Conservation (phyloP, 2,797 vertebrate species). For the Lophius americanus region DNA sequence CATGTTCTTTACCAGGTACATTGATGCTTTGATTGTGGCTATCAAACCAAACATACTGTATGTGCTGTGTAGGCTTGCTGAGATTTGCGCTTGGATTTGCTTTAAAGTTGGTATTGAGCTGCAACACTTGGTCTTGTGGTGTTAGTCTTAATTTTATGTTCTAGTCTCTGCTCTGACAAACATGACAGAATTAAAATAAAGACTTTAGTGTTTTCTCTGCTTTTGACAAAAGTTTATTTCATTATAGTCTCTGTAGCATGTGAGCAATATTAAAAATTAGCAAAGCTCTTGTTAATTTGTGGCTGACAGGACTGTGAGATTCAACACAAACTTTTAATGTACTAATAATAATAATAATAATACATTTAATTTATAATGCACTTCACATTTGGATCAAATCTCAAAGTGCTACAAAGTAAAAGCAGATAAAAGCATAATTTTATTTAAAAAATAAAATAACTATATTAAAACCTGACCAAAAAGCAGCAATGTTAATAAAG, state of each 20-base stretch:
- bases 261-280: conserved; percentile 11
- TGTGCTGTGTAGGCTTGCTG: conserved; percentile 50
- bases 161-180: conserved; percentile 32
- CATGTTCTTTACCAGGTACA: conserved; percentile 73
- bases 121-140: conserved; percentile 58
- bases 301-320: conserved; percentile 28
- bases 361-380: too few relatives aligned
- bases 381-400: too few relatives aligned
- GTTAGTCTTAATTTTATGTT: conserved; percentile 38
- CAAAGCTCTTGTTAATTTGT: conserved; percentile 18
- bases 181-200: conserved; percentile 11
- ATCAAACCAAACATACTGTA: conserved; percentile 39
- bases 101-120: conserved; percentile 21
- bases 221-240: conserved; percentile 4
- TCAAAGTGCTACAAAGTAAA: too few relatives aligned
- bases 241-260: conserved; percentile 39
- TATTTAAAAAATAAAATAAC: too few relatives aligned
- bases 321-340: conserved; percentile 23
- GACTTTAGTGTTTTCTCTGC: conserved; percentile 26
- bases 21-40: conserved; percentile 58
- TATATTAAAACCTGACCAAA: too few relatives aligned
- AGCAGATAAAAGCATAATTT: too few relatives aligned
- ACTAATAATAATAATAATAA: too few relatives aligned
- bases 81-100: conserved; percentile 17
- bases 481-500: too few relatives aligned